These are phyloP conservation scores for Circaetus gallicus DNA, from an alignment of 2,113 vertebrate species.

Conservation along the genomic window DNA sequence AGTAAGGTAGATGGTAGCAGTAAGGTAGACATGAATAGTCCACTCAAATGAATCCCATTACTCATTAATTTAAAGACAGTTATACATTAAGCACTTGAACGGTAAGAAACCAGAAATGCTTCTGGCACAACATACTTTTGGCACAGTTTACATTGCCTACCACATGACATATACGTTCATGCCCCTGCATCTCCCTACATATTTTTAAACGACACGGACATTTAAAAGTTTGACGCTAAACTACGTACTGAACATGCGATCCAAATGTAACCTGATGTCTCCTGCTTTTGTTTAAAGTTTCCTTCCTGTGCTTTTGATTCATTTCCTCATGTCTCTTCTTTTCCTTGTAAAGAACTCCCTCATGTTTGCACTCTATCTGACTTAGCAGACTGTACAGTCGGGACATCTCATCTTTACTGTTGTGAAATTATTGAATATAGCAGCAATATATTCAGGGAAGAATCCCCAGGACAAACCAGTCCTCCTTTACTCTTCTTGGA, in stretches of 20 bases:
- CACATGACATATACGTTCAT: neutral
- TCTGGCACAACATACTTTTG: neutral
- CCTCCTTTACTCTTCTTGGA: neutral
- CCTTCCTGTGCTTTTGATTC: neutral
- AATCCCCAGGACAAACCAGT: neutral
- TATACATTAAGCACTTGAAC: neutral
- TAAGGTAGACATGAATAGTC: neutral
- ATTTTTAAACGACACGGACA: neutral
- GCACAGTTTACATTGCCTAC: neutral
- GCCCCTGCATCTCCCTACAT: fast-evolving
- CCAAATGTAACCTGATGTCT: neutral
- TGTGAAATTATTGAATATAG: neutral
- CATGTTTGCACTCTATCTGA: neutral
- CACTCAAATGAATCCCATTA: neutral
- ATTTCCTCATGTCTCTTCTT: neutral
- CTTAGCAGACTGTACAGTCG: neutral
- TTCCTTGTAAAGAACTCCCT: neutral
- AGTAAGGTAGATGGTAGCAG: neutral
- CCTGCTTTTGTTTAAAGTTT: neutral
- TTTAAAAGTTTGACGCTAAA: neutral
- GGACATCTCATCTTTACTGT: neutral
- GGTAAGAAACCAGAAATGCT: neutral
- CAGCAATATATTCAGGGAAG: neutral
- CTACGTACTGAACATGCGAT: neutral
- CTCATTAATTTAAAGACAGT: neutral